Evolutionary conservation across 2,797 vertebrate genomes (phyloP).

Genomic region (Schizothorax lantsangensis): DNA sequence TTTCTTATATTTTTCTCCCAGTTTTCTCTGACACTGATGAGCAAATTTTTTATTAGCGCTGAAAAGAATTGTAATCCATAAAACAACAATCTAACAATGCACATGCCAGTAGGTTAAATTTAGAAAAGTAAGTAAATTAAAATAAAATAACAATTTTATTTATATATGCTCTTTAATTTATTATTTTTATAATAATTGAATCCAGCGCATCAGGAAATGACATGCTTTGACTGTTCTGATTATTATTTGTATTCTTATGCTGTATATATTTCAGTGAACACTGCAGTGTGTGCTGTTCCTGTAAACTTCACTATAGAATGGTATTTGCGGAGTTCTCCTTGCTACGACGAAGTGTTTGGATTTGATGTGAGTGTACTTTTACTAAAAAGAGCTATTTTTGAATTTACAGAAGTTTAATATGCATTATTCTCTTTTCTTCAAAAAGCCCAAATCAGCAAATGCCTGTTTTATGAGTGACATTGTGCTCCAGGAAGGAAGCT

Average conservation of each 20-base stretch:
- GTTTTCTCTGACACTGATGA: neutral
- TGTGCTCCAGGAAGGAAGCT: conserved; percentile 55
- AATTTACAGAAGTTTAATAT: neutral
- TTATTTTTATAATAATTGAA: neutral
- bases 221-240: neutral
- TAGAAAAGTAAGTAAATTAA: neutral
- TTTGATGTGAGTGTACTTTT: conserved; percentile 66
- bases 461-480: neutral
- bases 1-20: too few species aligned
- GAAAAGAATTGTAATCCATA: neutral
- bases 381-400: neutral
- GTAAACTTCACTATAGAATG: conserved; percentile 72
- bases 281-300: neutral
- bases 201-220: too few species aligned
- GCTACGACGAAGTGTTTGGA: conserved; percentile 73
- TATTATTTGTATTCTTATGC: neutral
- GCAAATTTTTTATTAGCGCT: neutral
- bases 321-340: conserved; percentile 81
- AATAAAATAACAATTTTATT: neutral
- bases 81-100: neutral
- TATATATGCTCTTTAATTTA: neutral
- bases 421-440: neutral
- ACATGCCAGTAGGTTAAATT: neutral
- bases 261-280: conserved; percentile 38
- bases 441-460: fast-evolving